Evolutionary conservation across 2,113 vertebrate species (phyloP).

Genomic region (Proterorhinus semilunaris): DNA sequence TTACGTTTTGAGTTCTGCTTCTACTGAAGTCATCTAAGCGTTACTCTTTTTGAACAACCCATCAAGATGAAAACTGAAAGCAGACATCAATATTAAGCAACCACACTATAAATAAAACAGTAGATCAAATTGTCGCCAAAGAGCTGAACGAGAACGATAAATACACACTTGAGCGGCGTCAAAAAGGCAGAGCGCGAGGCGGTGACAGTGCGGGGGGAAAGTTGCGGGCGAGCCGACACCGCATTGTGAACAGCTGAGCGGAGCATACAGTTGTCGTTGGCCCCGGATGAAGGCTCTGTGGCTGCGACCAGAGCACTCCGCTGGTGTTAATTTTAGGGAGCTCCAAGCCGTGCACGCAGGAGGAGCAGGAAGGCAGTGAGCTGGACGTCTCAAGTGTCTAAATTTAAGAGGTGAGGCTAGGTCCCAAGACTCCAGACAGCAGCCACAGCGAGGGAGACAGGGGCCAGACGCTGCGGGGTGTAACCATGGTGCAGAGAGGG

Average conservation of each 20-base stretch:
- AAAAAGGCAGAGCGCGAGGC: constrained; percentile 10
- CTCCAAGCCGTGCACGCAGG: constrained; percentile 52
- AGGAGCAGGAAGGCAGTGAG: constrained; percentile 48
- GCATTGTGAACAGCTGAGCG: constrained; percentile 75
- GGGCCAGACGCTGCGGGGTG: neutral
- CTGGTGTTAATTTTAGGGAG: constrained; percentile 80
- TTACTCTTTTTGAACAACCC: no score
- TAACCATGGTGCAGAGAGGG: neutral
- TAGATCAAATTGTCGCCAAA: neutral
- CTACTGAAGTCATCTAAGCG: no score
- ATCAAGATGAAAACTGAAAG: no score
- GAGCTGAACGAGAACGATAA: neutral
- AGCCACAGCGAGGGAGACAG: constrained; percentile 4
- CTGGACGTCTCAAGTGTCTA: constrained; percentile 50
- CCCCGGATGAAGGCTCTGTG: constrained; percentile 73
- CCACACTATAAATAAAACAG: no score
- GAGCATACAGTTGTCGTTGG: constrained; percentile 72
- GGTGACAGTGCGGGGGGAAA: constrained; percentile 31
- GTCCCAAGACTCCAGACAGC: constrained; percentile 36
- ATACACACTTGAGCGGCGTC: neutral
- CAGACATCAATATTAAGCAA: no score
- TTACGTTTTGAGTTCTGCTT: no score
- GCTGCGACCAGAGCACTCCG: constrained; percentile 55
- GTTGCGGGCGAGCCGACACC: constrained; percentile 55
- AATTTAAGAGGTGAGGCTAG: constrained; percentile 62